A percentile compares a stretch with the other conserved stretches of the same genome.
Evolutionary conservation across 2,113 vertebrate species (phyloP).

Genomic region (Sceloporus tristichus): DNA sequence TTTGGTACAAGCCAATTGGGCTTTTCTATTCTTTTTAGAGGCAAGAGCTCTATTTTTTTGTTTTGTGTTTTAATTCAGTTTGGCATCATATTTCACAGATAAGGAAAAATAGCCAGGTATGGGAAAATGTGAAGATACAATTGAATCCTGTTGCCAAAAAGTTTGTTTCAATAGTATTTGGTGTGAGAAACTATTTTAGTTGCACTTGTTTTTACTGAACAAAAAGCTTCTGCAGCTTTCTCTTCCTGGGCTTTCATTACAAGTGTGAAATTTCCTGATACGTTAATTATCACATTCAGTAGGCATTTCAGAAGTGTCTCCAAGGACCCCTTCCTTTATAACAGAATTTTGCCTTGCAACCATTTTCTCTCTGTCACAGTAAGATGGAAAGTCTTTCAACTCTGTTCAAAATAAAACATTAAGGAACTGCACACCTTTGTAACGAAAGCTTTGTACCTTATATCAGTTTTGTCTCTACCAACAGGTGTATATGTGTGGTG

Average conservation of each 20-base stretch:
- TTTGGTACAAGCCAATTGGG: neutral
- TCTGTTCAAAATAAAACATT: neutral
- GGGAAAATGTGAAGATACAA: neutral
- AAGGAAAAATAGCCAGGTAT: too few relatives aligned
- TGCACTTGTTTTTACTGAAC: neutral
- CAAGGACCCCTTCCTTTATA: neutral
- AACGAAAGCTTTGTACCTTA: neutral
- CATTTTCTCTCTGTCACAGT: neutral
- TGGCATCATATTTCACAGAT: neutral
- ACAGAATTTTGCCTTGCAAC: neutral
- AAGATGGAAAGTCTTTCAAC: conserved; percentile 2
- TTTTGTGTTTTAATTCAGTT: neutral
- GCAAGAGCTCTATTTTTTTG: neutral
- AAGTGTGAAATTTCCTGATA: neutral
- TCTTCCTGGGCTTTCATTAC: neutral
- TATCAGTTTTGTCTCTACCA: neutral
- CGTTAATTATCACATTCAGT: neutral
- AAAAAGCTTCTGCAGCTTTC: neutral
- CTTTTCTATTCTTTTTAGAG: neutral
- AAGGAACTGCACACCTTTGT: neutral
- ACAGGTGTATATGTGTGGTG: neutral
- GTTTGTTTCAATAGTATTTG: neutral
- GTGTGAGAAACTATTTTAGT: neutral
- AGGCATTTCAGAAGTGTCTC: neutral
- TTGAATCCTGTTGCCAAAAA: neutral